phyloP scores from a whole-genome alignment of 2,113 vertebrate species.

The Nettapus auritus region DNA sequence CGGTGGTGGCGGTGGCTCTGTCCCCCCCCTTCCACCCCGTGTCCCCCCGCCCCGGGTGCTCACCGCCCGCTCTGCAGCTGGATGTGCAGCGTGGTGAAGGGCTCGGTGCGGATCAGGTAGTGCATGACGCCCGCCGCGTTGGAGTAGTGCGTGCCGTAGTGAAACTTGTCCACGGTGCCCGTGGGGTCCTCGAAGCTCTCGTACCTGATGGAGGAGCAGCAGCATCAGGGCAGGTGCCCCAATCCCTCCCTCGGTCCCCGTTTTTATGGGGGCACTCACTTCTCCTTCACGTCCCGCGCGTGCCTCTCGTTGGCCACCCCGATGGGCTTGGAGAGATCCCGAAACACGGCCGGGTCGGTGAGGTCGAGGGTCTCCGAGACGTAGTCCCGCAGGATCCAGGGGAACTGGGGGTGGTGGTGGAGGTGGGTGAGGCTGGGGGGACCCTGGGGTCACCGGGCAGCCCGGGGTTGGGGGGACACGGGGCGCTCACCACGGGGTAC shows the following conservation, averaged over 20 bases:
- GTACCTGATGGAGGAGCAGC: constrained; percentile 74
- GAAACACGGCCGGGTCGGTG: constrained; percentile 86
- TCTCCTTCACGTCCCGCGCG: constrained; percentile 93
- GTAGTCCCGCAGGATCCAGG: constrained; percentile 95
- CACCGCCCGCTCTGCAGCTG: constrained; percentile 97
- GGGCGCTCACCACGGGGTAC: constrained; percentile 93
- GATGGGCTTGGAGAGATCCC: constrained; percentile 96
- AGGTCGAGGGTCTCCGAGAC: constrained; percentile 88
- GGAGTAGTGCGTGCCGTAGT: constrained; percentile 98
- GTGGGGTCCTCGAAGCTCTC: constrained; percentile 98
- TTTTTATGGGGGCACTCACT: constrained; percentile 76
- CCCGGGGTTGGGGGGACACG: rapidly evolving
- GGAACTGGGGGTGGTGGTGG: constrained; percentile 80
- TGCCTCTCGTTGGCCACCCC: constrained; percentile 94
- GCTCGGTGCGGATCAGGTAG: constrained; percentile 98
- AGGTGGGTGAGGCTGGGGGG: neutral
- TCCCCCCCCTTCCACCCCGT: neutral
- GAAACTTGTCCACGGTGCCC: constrained; percentile 94
- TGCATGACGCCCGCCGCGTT: constrained; percentile 99
- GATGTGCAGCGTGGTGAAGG: constrained; percentile 95
- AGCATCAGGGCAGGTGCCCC: neutral
- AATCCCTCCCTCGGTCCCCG: rapidly evolving
- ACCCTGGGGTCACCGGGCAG: rapidly evolving
- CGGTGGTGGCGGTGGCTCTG: neutral
- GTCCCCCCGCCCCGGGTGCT: rapidly evolving